Conservation (phyloP, 2,113 vertebrate species). For the Oryzias melastigma region DNA sequence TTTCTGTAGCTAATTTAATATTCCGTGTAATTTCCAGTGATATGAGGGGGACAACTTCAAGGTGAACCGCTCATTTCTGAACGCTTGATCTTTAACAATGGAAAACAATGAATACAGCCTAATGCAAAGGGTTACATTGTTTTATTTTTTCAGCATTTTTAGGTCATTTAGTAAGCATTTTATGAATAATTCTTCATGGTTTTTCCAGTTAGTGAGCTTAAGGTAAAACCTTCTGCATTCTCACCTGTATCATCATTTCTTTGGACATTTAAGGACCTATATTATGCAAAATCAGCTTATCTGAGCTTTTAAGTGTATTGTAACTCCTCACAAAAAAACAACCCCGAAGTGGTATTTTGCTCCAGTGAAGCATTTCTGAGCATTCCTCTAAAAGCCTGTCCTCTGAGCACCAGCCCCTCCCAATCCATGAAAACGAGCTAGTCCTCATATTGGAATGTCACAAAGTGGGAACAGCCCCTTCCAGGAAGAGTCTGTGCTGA, state of each 20-base stretch:
- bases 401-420: too few species aligned
- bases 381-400: too few species aligned
- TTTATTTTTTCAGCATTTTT: conserved; percentile 5
- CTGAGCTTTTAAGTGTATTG: too few species aligned
- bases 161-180: conserved; percentile 11
- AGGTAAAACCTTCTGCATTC: conserved; percentile 27
- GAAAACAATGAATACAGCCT: background rate
- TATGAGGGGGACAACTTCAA: conserved; percentile 8
- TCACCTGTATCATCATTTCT: conserved; percentile 16
- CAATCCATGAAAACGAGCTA: too few species aligned
- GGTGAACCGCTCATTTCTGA: conserved; percentile 11
- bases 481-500: too few species aligned
- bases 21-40: conserved; percentile 16
- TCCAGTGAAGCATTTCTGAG: too few species aligned
- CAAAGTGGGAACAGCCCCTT: too few species aligned
- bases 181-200: background rate
- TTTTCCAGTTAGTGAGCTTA: conserved; percentile 20
- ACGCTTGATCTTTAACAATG: conserved; percentile 5
- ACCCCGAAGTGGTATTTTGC: too few species aligned
- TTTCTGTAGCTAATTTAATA: conserved; percentile 7
- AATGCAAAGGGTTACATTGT: too few species aligned
- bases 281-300: too few species aligned
- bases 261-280: background rate
- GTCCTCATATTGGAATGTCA: too few species aligned
- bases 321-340: too few species aligned